These are phyloP conservation scores for Pediacus dermestoides DNA, from an alignment of 2,888 invertebrate species.

Conservation along the genomic window DNA sequence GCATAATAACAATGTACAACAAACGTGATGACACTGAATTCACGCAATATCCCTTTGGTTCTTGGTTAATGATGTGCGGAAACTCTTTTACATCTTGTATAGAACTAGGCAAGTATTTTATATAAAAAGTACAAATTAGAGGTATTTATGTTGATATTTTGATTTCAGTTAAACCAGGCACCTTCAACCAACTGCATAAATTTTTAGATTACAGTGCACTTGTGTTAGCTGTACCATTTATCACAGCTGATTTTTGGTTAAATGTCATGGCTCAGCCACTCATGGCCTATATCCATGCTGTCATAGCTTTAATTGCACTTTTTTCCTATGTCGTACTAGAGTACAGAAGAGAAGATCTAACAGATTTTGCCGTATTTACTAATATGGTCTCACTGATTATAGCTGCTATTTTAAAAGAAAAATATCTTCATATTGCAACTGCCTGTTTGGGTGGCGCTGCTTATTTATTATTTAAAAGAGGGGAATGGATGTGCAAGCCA, in stretches of 20 bases:
- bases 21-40: too few relatives aligned
- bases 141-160: too few relatives aligned
- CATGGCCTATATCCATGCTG: conserved; percentile 22
- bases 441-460: conserved; percentile 5
- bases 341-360: conserved; percentile 29
- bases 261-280: conserved; percentile 23
- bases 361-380: conserved; percentile 27
- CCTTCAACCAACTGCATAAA: conserved; percentile 25
- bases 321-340: conserved; percentile 25
- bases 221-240: conserved; percentile 23
- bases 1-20: too few relatives aligned
- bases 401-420: conserved; percentile 4
- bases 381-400: conserved; percentile 13
- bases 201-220: conserved; percentile 28
- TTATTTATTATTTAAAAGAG: conserved; percentile 1
- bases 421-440: conserved; percentile 8
- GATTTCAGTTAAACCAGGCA: too few relatives aligned
- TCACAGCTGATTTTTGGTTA: conserved; percentile 26
- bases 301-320: conserved; percentile 21
- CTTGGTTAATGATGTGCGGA: too few relatives aligned
- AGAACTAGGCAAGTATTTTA: too few relatives aligned
- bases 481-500: not conserved
- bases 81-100: too few relatives aligned
- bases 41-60: too few relatives aligned
- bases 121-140: too few relatives aligned